phyloP scores from a whole-genome alignment of 2,888 invertebrate species.

The Tolmerus cingulatus region DNA sequence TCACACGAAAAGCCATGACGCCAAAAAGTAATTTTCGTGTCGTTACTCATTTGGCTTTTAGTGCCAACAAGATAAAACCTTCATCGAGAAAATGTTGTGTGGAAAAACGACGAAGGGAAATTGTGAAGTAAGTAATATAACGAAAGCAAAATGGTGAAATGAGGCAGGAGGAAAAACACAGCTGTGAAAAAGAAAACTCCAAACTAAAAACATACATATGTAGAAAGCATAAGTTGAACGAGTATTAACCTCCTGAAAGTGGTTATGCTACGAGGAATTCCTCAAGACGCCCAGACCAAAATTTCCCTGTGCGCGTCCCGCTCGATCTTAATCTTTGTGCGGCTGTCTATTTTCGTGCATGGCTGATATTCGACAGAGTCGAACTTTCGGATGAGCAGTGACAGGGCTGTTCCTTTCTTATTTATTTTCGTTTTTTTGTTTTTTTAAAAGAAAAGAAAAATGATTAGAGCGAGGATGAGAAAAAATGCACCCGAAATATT shows the following conservation, averaged over 20 bases:
- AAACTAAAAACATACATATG: not conserved
- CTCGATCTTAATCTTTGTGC: conserved; percentile 25
- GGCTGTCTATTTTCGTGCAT: conserved; percentile 40
- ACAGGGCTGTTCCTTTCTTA: conserved; percentile 19
- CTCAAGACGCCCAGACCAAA: conserved; percentile 7
- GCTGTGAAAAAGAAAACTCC: conserved; percentile 34
- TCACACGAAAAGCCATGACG: conserved; percentile 29
- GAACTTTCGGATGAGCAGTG: conserved; percentile 33
- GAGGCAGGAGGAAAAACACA: conserved; percentile 1
- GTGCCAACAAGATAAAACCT: conserved; percentile 41
- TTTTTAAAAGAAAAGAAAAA: not conserved
- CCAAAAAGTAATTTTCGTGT: conserved; percentile 41
- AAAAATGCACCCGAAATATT: conserved; percentile 25
- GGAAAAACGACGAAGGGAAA: conserved; percentile 28
- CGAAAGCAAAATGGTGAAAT: not conserved
- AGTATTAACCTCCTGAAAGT: conserved; percentile 35
- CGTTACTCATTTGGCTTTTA: conserved; percentile 33
- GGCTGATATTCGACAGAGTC: conserved; percentile 41
- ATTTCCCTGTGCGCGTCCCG: conserved; percentile 1
- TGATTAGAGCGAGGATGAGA: not conserved
- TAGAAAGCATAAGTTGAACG: not conserved
- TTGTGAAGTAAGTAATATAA: not conserved
- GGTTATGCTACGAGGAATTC: conserved; percentile 1
- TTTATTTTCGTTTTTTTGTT: not conserved
- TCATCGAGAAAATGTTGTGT: conserved; percentile 24